Evolutionary conservation across 1,140 invertebrate genomes (phyloP).

Genomic region (Amyelois transitella): DNA sequence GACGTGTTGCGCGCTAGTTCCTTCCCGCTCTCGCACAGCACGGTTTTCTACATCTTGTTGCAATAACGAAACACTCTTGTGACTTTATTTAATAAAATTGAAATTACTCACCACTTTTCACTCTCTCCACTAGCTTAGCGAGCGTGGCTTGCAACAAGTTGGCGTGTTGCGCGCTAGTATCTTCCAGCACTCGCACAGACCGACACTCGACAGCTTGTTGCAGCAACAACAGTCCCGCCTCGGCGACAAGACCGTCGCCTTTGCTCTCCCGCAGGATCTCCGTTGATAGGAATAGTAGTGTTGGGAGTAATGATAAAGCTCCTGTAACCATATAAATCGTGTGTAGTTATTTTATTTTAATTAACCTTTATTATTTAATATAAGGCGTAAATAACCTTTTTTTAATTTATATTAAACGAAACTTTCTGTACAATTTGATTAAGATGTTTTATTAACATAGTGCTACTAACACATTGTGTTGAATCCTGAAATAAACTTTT

Average conservation of each 20-base stretch:
- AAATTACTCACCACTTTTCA: slow-evolving; percentile 81
- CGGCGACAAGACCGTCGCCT: slow-evolving; percentile 75
- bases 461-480: too few relatives aligned
- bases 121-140: slow-evolving; percentile 90
- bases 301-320: slow-evolving; percentile 90
- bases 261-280: slow-evolving; percentile 88
- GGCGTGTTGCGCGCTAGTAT: slow-evolving; percentile 79
- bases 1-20: slow-evolving; percentile 79
- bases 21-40: slow-evolving; percentile 28
- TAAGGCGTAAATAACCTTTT: too few relatives aligned
- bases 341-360: too few relatives aligned
- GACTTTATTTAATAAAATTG: background rate
- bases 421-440: too few relatives aligned
- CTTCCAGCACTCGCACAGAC: slow-evolving; percentile 28
- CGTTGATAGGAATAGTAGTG: slow-evolving; percentile 92
- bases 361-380: too few relatives aligned
- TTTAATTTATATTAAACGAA: too few relatives aligned
- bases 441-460: too few relatives aligned
- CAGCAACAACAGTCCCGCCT: slow-evolving; percentile 78
- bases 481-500: too few relatives aligned
- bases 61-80: slow-evolving; percentile 70
- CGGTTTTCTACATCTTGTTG: slow-evolving; percentile 58
- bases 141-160: slow-evolving; percentile 89
- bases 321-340: slow-evolving; percentile 72
- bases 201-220: slow-evolving; percentile 59